Conservation (phyloP, 2,888 invertebrate species). For the Chorisops tibialis region DNA sequence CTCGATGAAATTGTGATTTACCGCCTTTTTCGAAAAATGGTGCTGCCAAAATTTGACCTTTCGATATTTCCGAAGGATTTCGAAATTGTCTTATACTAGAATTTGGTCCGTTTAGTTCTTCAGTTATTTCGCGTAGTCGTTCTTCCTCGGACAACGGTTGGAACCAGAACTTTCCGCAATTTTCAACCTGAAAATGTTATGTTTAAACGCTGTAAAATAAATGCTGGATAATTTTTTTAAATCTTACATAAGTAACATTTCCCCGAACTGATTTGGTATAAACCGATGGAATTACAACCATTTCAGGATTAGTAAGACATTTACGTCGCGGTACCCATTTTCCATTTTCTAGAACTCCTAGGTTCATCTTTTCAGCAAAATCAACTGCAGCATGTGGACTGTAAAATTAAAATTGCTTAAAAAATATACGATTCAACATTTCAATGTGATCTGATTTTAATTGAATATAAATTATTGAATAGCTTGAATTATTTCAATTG, state of each 20-base stretch:
- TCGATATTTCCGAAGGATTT: constrained; percentile 42
- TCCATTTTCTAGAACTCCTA: constrained; percentile 43
- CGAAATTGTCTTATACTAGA: constrained; percentile 39
- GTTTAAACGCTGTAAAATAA: too few species aligned
- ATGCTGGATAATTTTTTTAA: too few species aligned
- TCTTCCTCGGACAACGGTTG: constrained; percentile 43
- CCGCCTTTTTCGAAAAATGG: constrained; percentile 53
- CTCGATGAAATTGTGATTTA: constrained; percentile 55
- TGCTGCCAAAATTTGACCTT: constrained; percentile 60
- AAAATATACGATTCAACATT: too few species aligned
- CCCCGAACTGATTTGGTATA: constrained; percentile 54
- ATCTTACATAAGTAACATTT: constrained; percentile 57
- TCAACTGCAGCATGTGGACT: constrained; percentile 55
- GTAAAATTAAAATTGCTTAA: too few species aligned
- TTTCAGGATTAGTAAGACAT: constrained; percentile 48
- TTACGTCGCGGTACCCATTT: constrained; percentile 41
- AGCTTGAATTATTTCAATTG: constrained; percentile 67
- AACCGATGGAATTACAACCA: constrained; percentile 61
- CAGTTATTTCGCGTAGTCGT: constrained; percentile 47
- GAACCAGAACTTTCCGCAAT: constrained; percentile 49
- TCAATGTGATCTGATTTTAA: too few species aligned
- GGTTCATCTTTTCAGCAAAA: constrained; percentile 48
- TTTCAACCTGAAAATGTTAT: constrained; percentile 40
- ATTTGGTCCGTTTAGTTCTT: constrained; percentile 47
- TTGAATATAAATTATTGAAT: too few species aligned